phyloP scores from a whole-genome alignment of 2,888 invertebrate genomes.

The Calliphora vomitoria region DNA sequence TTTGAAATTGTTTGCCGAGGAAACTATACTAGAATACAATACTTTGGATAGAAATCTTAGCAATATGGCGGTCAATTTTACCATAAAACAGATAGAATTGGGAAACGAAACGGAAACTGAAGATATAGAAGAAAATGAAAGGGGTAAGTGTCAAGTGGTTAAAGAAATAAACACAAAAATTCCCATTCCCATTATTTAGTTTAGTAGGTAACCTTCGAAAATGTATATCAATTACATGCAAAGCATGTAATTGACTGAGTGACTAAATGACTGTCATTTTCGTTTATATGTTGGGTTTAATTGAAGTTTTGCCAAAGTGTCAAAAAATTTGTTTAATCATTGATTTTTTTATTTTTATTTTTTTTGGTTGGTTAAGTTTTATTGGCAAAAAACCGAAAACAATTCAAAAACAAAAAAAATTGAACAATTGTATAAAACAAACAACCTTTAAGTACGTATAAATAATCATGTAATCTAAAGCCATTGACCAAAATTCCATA shows the following conservation, averaged over 20 bases:
- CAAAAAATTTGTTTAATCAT: background rate
- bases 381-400: slow-evolving; percentile 8
- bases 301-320: slow-evolving; percentile 42
- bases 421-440: background rate
- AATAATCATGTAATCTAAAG: slow-evolving; percentile 47
- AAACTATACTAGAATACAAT: slow-evolving; percentile 75
- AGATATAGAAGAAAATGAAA: slow-evolving; percentile 79
- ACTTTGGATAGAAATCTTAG: slow-evolving; percentile 69
- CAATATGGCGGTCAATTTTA: slow-evolving; percentile 74
- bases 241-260: background rate
- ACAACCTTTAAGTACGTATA: slow-evolving; percentile 9
- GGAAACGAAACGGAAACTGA: slow-evolving; percentile 61
- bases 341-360: slow-evolving; percentile 5
- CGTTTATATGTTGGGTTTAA: background rate
- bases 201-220: slow-evolving; percentile 12
- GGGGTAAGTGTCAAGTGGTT: slow-evolving; percentile 76
- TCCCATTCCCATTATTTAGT: slow-evolving; percentile 6
- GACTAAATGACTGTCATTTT: background rate
- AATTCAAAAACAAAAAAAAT: background rate
- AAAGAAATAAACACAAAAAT: background rate
- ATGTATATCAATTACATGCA: slow-evolving; percentile 17
- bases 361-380: background rate
- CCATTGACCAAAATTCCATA: slow-evolving; percentile 51
- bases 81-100: slow-evolving; percentile 74
- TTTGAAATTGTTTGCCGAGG: slow-evolving; percentile 81